These are phyloP conservation scores for Mycetomoellerius zeteki DNA, from an alignment of 1,140 invertebrate species.

Conservation along the genomic window DNA sequence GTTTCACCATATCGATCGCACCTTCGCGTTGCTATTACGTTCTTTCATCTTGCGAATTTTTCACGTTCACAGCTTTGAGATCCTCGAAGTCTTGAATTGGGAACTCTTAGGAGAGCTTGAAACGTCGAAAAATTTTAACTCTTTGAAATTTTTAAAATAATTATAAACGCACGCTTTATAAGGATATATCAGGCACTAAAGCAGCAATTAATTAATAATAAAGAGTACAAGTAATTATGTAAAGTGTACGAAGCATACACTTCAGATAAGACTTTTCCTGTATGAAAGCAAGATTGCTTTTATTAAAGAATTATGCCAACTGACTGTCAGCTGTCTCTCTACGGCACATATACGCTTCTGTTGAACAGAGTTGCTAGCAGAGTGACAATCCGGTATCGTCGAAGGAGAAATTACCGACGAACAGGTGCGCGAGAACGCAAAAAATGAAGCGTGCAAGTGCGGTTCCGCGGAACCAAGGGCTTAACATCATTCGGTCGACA, in stretches of 20 bases:
- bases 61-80: not conserved
- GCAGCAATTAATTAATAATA: not conserved
- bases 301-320: conserved; percentile 56
- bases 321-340: conserved; percentile 54
- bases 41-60: conserved; percentile 1
- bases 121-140: not conserved
- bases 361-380: not conserved
- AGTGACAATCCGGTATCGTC: conserved; percentile 42
- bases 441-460: conserved; percentile 49
- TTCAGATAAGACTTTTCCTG: not conserved
- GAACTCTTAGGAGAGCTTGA: not conserved
- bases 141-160: not conserved
- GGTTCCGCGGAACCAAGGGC: conserved; percentile 12
- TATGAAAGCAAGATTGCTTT: conserved; percentile 3
- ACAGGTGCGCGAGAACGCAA: conserved; percentile 53
- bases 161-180: no score
- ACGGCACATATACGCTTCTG: conserved; percentile 16
- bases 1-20: conserved; percentile 56
- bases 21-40: conserved; percentile 7
- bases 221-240: conserved; percentile 11
- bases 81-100: not conserved
- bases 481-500: conserved; percentile 24
- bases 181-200: no score
- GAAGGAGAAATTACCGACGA: conserved; percentile 51
- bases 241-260: not conserved